Evolutionary conservation across 2,888 invertebrate genomes (phyloP), one percentile per base, ranked within the genome.

Genomic region (Lochmaea crataegi): DNA sequence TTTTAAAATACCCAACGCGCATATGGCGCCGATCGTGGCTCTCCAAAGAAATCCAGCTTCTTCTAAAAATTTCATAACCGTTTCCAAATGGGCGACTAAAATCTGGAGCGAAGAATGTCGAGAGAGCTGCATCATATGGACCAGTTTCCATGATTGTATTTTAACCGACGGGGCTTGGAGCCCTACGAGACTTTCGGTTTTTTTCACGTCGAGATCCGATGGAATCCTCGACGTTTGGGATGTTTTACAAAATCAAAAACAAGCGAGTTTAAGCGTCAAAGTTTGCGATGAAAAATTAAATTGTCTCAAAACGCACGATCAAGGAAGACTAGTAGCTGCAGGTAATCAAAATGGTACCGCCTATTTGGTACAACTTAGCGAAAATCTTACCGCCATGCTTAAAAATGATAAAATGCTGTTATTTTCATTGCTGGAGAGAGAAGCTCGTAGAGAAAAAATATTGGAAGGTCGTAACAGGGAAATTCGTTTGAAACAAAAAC

Each of bases 101-200:
- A 94, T 98, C 76, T 98, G 97, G 97, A 95, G 97, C 4, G 98
- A 98, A 86, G 98, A 98, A 85, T 96, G 97, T 82, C 90, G 93
- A 70, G 98, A 98, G 84, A 96, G 96, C 38, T 92, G 96, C 0
- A 96, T 98, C 72, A 92, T 97, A 84, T 97, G 97, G 97, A 97
- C 97, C 7, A 90, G 91, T 84, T 92, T 90, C 72, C 92, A n/a
- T 82, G 88, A 89, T 32, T 90, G 92, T 1, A 90, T 91, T 85
- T 87, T 96, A 51, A 94, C 95, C 0, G 94, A 93, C 83, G 96
- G 95, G 0, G 93, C 93, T 65, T 97, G 96, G 96, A 96, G 96
- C 83, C 94, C 95, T 16, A 92, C 94, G 1, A 91, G 96, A 83
- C 94, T 94, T 77, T 96, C 97, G 0, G 91, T 95, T 70, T 94